Conservation (phyloP, 2,797 vertebrate genomes). For the Labeo calbasu region DNA sequence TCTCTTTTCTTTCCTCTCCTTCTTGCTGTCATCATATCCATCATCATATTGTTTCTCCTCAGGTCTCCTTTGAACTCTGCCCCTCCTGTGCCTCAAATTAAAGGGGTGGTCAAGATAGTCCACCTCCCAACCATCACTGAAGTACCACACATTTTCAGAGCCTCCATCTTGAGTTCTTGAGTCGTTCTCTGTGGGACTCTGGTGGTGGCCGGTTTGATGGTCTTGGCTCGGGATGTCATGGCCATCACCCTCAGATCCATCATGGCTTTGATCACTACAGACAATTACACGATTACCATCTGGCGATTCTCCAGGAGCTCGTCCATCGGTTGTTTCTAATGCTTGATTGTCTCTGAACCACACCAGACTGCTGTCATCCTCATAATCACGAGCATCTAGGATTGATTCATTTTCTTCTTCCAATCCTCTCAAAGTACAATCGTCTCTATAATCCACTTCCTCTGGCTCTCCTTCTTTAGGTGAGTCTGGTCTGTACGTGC, state of each 20-base stretch:
- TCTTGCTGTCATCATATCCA: not conserved
- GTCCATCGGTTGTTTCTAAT: constrained; percentile 18
- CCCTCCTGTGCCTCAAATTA: constrained; percentile 43
- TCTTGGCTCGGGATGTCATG: not conserved
- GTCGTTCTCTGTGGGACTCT: not conserved
- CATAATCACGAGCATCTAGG: constrained; percentile 42
- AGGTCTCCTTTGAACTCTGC: not conserved
- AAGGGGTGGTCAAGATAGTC: constrained; percentile 37
- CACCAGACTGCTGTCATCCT: constrained; percentile 15
- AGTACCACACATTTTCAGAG: not conserved
- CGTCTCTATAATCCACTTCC: constrained; percentile 59
- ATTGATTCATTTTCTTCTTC: constrained; percentile 64
- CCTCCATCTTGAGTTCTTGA: not conserved
- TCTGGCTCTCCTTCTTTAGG: constrained; percentile 65
- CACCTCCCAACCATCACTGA: not conserved
- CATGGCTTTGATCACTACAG: not conserved
- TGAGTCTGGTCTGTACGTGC: constrained; percentile 66
- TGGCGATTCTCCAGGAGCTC: not conserved
- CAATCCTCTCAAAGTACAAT: constrained; percentile 62
- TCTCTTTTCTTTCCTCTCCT: constrained; percentile 18
- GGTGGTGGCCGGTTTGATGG: not conserved
- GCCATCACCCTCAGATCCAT: not conserved
- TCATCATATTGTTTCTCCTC: constrained; percentile 11
- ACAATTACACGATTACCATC: not conserved
- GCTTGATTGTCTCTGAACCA: not conserved